Evolutionary conservation across 2,113 vertebrate genomes (phyloP), one percentile per base, ranked within the genome.

Genomic region (Sula dactylatra): DNA sequence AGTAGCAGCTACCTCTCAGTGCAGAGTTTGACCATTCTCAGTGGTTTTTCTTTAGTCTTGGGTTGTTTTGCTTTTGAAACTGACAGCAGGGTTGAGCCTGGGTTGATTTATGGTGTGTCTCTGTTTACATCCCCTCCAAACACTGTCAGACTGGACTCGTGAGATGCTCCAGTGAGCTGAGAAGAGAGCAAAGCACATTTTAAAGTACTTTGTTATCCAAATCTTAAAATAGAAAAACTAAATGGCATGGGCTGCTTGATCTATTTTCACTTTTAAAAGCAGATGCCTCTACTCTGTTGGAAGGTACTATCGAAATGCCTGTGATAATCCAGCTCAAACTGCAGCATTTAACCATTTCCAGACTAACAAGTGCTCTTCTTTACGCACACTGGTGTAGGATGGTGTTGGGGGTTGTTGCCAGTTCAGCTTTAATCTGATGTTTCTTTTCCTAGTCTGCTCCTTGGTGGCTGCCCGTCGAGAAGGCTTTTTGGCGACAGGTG

Each of bases 401-500:
- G 1, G 47, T 16, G 13, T 10, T 1, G 2, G 4, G 24, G 15
- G 24, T 12, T 40, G 45, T 14, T 7, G 2, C 49, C 40, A 32
- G 16, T 14, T 25, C 12, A 4, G 32, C 36, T 79, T 82, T 74
- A 31, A 78, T 47, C n/a, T 59, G 31, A 3, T 76, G 47, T 40
- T 94, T 89, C 95, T 73, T 52, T 66, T 83, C 88, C 50, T 69
- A 99, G 99, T 98, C 99, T 45, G 98, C 99, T 42, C 99, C 99
- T 2, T 99, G 99, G 99, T 99, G 99, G 99, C 73, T 99, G 91
- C 99, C 99, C 6, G 82, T 99, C 2, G 98, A 99, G 83, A 98
- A 98, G 62, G 99, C 98, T 2, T 99, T 99, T 96, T 99, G 99
- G 99, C 98, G 99, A 96, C 99, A 99, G 98, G 99, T 99, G 91